phyloP scores from a whole-genome alignment of 2,113 vertebrate genomes.

The Notothenia coriiceps region DNA sequence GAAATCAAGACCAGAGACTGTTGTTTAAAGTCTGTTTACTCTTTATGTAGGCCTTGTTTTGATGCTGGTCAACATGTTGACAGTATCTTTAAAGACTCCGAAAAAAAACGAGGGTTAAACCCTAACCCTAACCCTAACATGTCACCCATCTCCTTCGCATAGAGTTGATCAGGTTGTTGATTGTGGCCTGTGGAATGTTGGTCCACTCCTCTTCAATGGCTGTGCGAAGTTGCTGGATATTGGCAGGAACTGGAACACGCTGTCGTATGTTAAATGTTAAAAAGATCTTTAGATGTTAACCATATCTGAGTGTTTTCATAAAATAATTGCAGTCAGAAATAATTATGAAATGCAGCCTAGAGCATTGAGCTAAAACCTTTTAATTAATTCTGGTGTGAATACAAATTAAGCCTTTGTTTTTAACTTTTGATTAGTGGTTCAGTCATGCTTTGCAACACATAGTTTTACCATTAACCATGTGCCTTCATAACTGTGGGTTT shows the following conservation, averaged over 20 bases:
- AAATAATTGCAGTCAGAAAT: neutral
- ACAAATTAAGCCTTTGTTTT: constrained; percentile 2
- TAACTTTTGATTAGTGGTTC: neutral
- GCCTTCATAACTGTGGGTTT: neutral
- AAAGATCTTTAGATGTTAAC: neutral
- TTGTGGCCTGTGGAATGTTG: too few species aligned
- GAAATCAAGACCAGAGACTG: neutral
- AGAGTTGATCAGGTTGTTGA: too few species aligned
- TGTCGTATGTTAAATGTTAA: neutral
- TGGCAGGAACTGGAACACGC: too few species aligned
- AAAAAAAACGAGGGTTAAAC: too few species aligned
- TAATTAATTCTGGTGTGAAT: constrained; percentile 24
- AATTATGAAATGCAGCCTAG: constrained; percentile 11
- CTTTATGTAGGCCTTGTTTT: neutral
- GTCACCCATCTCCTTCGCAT: too few species aligned
- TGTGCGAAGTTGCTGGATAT: too few species aligned
- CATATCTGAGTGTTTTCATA: neutral
- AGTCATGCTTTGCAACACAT: neutral
- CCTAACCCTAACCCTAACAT: too few species aligned
- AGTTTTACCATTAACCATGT: neutral
- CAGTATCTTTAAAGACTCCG: constrained; percentile 5
- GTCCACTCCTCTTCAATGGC: too few species aligned
- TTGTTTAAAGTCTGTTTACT: neutral
- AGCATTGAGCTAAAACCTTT: constrained; percentile 19
- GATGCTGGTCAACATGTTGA: constrained; percentile 16